A percentile compares a stretch with the other conserved stretches of the same genome.
phyloP scores from a whole-genome alignment of 2,797 vertebrate genomes.

The Echeneis naucrates region DNA sequence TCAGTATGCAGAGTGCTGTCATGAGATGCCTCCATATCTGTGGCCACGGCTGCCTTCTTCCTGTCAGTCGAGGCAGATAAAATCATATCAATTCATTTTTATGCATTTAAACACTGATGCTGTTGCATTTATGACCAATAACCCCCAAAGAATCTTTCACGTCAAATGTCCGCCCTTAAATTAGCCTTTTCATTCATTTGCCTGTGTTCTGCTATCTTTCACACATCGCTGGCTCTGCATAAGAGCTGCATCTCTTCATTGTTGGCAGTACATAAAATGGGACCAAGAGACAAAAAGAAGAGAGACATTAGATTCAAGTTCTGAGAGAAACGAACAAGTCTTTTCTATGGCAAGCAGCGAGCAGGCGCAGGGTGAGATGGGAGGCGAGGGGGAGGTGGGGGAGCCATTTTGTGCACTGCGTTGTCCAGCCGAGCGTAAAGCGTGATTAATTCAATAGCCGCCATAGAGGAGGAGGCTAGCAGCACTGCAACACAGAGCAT shows the following conservation, averaged over 20 bases:
- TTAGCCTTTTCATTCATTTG: conserved; percentile 23
- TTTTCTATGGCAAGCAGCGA: conserved; percentile 56
- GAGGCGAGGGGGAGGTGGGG: conserved; percentile 24
- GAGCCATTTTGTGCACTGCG: conserved; percentile 83
- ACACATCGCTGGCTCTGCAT: conserved; percentile 53
- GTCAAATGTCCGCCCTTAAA: conserved; percentile 2
- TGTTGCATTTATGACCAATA: not conserved
- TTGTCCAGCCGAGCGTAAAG: conserved; percentile 89
- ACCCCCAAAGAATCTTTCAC: not conserved
- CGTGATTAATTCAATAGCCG: conserved; percentile 95
- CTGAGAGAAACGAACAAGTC: conserved; percentile 54
- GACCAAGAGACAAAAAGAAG: conserved; percentile 33
- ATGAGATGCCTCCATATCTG: conserved; percentile 24
- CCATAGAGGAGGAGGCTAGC: conserved; percentile 90
- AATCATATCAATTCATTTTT: not conserved
- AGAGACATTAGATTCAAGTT: conserved; percentile 46
- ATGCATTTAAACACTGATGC: not conserved
- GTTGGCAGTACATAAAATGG: conserved; percentile 37
- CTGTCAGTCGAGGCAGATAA: not conserved
- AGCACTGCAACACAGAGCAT: conserved; percentile 87
- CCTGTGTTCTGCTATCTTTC: conserved; percentile 43
- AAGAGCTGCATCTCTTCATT: conserved; percentile 59
- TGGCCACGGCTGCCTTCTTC: not conserved
- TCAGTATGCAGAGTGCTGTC: not conserved
- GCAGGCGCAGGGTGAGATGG: conserved; percentile 49